Evolutionary conservation across 2,888 invertebrate species (phyloP), one percentile per base, ranked within the genome.

Genomic region (Ferdinandea cuprea): DNA sequence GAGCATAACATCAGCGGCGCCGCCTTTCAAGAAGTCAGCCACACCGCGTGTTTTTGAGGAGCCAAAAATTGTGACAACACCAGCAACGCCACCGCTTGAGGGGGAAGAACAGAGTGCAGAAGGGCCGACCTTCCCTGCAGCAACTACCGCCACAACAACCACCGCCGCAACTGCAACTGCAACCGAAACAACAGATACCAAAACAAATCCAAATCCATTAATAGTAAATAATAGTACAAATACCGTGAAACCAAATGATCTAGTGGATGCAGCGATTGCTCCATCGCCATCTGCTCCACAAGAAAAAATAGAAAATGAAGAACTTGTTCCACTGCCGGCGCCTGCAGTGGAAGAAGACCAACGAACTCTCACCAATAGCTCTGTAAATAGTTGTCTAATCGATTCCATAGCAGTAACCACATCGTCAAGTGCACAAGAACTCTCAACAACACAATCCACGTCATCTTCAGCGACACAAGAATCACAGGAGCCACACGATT

Each of bases 351-450:
- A 85, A 46, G 76, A 83, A 48, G 85, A 81, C 46, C 81, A 81
- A 77, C 77, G 81, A 66, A 81, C 81, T 66, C 81, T 81, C 48
- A 81, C 81, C 46, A 81, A 81, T 71, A 77, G 48, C 42, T 77
- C 66, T 56, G 54, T 81, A 77, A 71, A 77, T 72, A 77, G 74
- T 65, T 65, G 65, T 58, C 32, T 74, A 58, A 56, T 66, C 21
- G 54, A 72, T 66, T 61, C 77, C 63, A 63, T 65, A 59, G 46
- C 58, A 80, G 25, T 63, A 19, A 65, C 13, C 35, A 52, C 50
- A 74, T 44, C 50, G 35, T 54, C 61, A 68, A 87, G 85, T 54
- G 80, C 69, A 78, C 65, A 81, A 71, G 76, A 68, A 54, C 15
- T 68, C 58, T 74, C 85, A 42, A 40, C 61, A 44, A 56, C 61